Percentiles rank a stretch among this genome's conserved stretches.
These are phyloP conservation scores for Blennius ocellaris DNA, from an alignment of 2,113 vertebrate genomes.

Conservation along the genomic window DNA sequence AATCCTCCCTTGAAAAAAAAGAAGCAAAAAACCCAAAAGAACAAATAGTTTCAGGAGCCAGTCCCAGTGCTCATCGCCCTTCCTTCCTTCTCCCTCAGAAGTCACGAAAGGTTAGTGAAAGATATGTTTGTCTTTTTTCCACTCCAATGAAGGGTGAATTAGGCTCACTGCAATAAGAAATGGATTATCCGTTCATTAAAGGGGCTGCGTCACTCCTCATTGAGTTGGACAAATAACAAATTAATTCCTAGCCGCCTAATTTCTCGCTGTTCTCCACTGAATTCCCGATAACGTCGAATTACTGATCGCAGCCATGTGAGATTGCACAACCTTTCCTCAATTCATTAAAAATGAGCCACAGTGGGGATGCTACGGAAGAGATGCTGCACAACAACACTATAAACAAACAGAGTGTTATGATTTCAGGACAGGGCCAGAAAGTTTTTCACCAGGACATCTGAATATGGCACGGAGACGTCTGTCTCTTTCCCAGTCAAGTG, in stretches of 20 bases:
- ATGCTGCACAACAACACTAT: constrained; percentile 21
- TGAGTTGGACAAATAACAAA: constrained; percentile 83
- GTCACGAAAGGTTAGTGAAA: constrained; percentile 72
- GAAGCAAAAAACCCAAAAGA: constrained; percentile 25
- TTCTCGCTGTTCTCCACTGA: constrained; percentile 79
- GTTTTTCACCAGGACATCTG: constrained; percentile 15
- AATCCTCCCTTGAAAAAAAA: constrained; percentile 28
- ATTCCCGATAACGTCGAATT: constrained; percentile 75
- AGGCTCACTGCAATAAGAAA: constrained; percentile 74
- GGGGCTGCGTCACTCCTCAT: constrained; percentile 80
- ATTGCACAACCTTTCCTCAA: constrained; percentile 72
- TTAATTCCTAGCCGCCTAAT: constrained; percentile 80
- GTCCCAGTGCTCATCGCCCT: constrained; percentile 31
- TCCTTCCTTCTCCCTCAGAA: constrained; percentile 42
- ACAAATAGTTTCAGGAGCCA: constrained; percentile 54
- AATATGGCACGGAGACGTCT: constrained; percentile 1
- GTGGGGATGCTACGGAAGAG: constrained; percentile 44
- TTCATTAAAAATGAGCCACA: constrained; percentile 71
- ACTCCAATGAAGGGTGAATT: constrained; percentile 78
- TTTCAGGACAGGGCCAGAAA: constrained; percentile 25
- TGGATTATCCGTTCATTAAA: constrained; percentile 79
- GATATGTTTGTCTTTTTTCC: constrained; percentile 81
- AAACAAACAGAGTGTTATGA: constrained; percentile 35
- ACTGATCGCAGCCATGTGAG: constrained; percentile 65
- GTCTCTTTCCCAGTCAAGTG: constrained; percentile 45